A percentile compares a stretch with the other conserved stretches of the same genome.
Evolutionary conservation across 2,797 vertebrate genomes (phyloP).

Genomic region (Peromyscus nudipes): DNA sequence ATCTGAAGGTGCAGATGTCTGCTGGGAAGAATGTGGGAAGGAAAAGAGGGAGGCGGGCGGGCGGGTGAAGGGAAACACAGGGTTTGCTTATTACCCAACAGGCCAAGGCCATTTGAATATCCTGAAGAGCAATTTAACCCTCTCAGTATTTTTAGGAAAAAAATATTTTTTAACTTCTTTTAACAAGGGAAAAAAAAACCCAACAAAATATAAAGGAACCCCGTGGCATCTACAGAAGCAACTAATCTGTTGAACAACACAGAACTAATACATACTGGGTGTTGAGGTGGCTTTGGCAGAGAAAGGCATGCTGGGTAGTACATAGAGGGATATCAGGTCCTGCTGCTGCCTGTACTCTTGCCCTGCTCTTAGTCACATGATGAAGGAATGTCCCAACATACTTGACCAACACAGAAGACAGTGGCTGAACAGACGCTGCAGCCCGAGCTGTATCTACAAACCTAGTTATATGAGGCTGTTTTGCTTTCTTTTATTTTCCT

Average conservation of each 20-base stretch:
- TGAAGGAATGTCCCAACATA: background rate
- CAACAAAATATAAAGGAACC: slow-evolving; percentile 5
- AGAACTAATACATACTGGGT: background rate
- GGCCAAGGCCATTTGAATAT: background rate
- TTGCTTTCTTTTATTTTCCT: background rate
- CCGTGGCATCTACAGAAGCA: background rate
- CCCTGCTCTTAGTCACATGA: background rate
- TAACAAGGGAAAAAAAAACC: background rate
- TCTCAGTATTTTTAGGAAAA: slow-evolving; percentile 2
- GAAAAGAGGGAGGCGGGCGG: background rate
- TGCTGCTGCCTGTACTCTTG: background rate
- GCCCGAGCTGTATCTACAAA: background rate
- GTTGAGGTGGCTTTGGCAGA: background rate
- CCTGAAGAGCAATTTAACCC: background rate
- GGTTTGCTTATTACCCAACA: background rate
- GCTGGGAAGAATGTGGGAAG: background rate
- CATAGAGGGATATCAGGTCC: background rate
- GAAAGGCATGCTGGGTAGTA: background rate
- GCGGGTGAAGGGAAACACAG: background rate
- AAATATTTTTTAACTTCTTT: background rate
- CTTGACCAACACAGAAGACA: fast-evolving
- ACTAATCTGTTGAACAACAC: background rate
- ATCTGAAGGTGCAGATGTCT: background rate
- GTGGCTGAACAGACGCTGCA: background rate
- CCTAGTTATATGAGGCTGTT: background rate